These are phyloP conservation scores for Automeris io DNA, from an alignment of 2,888 invertebrate species.

Conservation along the genomic window DNA sequence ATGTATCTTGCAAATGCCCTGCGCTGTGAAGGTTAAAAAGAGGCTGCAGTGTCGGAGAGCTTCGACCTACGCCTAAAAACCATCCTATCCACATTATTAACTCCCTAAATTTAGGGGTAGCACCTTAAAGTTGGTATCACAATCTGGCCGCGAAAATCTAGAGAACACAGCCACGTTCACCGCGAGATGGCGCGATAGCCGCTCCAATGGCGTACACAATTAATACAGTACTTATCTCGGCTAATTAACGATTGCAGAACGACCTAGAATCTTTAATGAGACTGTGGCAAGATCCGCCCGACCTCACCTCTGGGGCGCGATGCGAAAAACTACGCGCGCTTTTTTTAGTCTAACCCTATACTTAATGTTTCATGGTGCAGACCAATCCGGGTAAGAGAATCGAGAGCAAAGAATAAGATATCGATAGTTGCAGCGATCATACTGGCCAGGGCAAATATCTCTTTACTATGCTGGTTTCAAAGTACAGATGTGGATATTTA, in stretches of 20 bases:
- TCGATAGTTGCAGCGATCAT: no score
- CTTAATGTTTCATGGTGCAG: no score
- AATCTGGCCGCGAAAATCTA: conserved; percentile 12
- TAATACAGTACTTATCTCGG: conserved; percentile 70
- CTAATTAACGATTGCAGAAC: conserved; percentile 72
- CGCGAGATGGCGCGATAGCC: conserved; percentile 55
- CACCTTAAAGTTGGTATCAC: conserved; percentile 10
- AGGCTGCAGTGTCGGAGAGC: no score
- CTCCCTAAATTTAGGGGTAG: conserved; percentile 7
- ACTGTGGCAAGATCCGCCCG: conserved; percentile 66
- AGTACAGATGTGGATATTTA: no score
- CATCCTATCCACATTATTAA: no score
- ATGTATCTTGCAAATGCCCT: no score
- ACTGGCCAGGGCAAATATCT: no score
- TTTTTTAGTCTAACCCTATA: background rate
- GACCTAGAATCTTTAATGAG: conserved; percentile 76
- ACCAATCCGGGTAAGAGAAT: no score
- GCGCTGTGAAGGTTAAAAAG: no score
- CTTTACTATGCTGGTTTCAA: no score
- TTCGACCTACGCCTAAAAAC: no score
- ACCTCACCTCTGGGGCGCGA: conserved; percentile 24
- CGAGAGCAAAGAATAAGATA: no score
- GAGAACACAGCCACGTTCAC: conserved; percentile 11
- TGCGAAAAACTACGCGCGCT: conserved; percentile 2
- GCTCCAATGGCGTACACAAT: conserved; percentile 69